phyloP scores from a whole-genome alignment of 2,797 vertebrate species.

The Mionectes olivaceus region DNA sequence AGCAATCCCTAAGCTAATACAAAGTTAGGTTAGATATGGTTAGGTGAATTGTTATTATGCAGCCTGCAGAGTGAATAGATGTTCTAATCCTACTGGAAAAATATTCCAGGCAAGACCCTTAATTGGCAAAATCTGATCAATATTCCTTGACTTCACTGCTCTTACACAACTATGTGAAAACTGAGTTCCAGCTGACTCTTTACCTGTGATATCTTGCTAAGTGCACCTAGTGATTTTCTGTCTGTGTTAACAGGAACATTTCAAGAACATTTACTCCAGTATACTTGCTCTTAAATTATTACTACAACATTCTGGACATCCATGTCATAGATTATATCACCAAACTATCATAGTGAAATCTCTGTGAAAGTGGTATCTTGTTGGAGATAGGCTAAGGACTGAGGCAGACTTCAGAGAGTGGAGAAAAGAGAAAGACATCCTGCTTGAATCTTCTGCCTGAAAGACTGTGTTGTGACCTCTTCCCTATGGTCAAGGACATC shows the following conservation, averaged over 20 bases:
- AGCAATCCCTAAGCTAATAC: neutral
- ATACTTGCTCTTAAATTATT: neutral
- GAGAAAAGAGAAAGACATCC: no score
- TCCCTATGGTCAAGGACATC: no score
- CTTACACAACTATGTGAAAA: accelerated
- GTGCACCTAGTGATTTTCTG: neutral
- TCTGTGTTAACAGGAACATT: neutral
- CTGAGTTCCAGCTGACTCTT: neutral
- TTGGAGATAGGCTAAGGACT: no score
- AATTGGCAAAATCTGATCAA: neutral
- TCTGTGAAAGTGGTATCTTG: neutral
- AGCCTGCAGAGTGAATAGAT: neutral
- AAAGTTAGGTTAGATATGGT: neutral
- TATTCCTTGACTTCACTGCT: neutral
- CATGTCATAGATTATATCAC: neutral
- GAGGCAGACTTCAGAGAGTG: no score
- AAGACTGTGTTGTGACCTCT: no score
- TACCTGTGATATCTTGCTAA: neutral
- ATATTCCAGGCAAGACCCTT: neutral
- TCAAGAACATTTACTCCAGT: neutral
- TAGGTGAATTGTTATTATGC: neutral
- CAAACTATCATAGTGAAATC: neutral
- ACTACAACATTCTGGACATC: neutral
- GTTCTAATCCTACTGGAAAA: neutral
- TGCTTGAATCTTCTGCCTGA: no score